Evolutionary conservation across 1,140 invertebrate species (phyloP).

Genomic region (Capitella teleta): DNA sequence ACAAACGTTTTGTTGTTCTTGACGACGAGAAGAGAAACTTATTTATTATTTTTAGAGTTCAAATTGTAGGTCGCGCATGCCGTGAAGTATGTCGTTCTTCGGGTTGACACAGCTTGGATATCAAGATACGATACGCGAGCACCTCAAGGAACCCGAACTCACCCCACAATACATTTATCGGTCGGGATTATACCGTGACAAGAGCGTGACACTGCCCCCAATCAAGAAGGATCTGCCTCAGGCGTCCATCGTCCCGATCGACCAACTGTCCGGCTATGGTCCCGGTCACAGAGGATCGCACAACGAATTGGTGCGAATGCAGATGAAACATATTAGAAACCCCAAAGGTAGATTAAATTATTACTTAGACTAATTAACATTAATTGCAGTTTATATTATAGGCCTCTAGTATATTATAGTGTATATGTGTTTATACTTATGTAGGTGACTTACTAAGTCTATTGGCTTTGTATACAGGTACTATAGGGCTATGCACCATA

Average conservation of each 20-base stretch:
- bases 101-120: slow-evolving; percentile 34
- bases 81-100: slow-evolving; percentile 38
- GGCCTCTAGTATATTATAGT: too few species aligned
- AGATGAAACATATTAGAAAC: slow-evolving; percentile 30
- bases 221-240: slow-evolving; percentile 2
- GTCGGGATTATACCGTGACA: slow-evolving; percentile 2
- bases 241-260: slow-evolving; percentile 21
- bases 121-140: slow-evolving; percentile 31
- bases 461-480: too few species aligned
- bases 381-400: too few species aligned
- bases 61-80: too few species aligned
- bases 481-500: too few species aligned
- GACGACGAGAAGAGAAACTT: too few species aligned
- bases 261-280: slow-evolving; percentile 32
- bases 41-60: too few species aligned
- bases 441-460: too few species aligned
- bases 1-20: too few species aligned
- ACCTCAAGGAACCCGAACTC: slow-evolving; percentile 12
- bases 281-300: slow-evolving; percentile 30
- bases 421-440: too few species aligned
- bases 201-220: slow-evolving; percentile 1
- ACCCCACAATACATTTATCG: slow-evolving; percentile 7
- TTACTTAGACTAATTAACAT: too few species aligned
- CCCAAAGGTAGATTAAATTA: slow-evolving; percentile 25
- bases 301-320: slow-evolving; percentile 28